Conservation (phyloP, 1,140 invertebrate species). For the Papilio dardanus region DNA sequence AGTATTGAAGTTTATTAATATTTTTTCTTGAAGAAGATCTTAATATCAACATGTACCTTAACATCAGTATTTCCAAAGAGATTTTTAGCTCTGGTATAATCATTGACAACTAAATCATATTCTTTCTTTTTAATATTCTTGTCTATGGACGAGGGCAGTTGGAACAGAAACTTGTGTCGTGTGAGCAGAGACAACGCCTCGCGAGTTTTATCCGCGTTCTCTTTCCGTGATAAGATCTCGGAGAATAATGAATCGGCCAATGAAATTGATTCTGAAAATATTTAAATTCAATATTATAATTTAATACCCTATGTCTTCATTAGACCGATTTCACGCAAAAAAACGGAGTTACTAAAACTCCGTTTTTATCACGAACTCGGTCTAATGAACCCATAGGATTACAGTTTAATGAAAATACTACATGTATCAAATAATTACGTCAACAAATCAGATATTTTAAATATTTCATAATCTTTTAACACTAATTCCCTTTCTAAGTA, state of each 20-base stretch:
- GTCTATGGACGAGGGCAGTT: conserved; percentile 96
- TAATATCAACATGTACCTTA: conserved; percentile 83
- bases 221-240: conserved; percentile 95
- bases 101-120: conserved; percentile 98
- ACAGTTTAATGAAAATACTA: too few species aligned
- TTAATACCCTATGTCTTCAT: too few species aligned
- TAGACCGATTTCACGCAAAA: too few species aligned
- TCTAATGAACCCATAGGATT: too few species aligned
- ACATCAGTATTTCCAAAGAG: conserved; percentile 98
- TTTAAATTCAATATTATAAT: background rate
- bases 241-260: conserved; percentile 97
- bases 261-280: conserved; percentile 89
- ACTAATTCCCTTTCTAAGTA: too few species aligned
- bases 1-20: conserved; percentile 6
- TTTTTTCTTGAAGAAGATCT: background rate
- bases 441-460: too few species aligned
- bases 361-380: too few species aligned
- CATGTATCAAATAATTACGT: too few species aligned
- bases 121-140: conserved; percentile 96
- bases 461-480: too few species aligned
- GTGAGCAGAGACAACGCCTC: conserved; percentile 97
- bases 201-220: conserved; percentile 96
- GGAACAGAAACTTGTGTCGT: conserved; percentile 94
- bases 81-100: conserved; percentile 97
- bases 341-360: too few species aligned